Evolutionary conservation across 1,140 invertebrate species (phyloP), one percentile per base, ranked within the genome.

Genomic region (Pseudachorutes palmiensis): DNA sequence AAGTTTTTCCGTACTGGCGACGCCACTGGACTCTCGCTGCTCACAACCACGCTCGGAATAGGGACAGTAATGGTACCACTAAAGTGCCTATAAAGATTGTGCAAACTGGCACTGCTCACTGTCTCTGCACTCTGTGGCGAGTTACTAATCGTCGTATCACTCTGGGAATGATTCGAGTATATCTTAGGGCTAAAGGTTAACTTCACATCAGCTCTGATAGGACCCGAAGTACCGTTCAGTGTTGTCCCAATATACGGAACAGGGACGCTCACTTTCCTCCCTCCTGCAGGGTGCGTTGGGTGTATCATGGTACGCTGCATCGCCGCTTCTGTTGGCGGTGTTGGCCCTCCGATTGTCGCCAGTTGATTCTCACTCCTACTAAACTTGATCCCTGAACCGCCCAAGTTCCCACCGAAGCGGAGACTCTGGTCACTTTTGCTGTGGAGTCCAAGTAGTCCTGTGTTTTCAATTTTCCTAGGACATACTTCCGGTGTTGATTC

Each of bases 101-200:
- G 67, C 19, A 69, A 32, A 36, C 67, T 69, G 1, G 57, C 31
- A 57, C 67, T 62, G 36, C 30, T 45, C 2, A 45, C 14, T 5
- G 31, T 9, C 19, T 69, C 62, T 26, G 9, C 31, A 19, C 19
- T 9, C 51, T 30, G 1, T 26, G 2, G 26, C 1, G 5, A 3
- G 62, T 2, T 29, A 60, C 31, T 1, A 61, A 67, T 71, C 19
- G 70, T 71, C 16, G 70, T 64, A 51, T 71, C 70, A 64, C 66
- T 68, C 49, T 71, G 70, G n/a, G 66, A 68, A 45, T 71, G 66
- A 26, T 45, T 68, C 5, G 66, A 68, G 28, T 71, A 68, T 1
- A 68, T 67, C 16, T 67, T 68, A 24, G 70, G 59, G 30, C 22
- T 65, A 32, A 68, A 71, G 60, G 60, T 36, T 28, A 71, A 1